These are phyloP conservation scores for Amphimallon solstitiale DNA, from an alignment of 2,888 invertebrate genomes.

Conservation along the genomic window DNA sequence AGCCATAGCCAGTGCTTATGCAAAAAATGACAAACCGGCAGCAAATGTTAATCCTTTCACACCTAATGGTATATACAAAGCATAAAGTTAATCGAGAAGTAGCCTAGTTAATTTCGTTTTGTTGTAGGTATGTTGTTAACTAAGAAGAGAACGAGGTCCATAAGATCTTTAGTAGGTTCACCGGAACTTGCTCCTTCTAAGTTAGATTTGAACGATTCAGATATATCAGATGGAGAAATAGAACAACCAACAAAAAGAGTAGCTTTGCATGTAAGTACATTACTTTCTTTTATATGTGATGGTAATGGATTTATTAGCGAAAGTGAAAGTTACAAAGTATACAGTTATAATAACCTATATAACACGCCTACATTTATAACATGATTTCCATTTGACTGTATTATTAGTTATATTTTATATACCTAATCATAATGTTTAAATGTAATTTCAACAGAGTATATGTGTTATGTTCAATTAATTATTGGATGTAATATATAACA, in stretches of 20 bases:
- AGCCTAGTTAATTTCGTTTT: not conserved
- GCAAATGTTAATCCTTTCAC: conserved; percentile 91
- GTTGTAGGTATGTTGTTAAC: conserved; percentile 71
- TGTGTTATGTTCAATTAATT: no score
- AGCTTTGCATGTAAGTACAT: conserved; percentile 63
- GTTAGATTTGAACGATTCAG: conserved; percentile 56
- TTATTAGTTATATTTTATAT: no score
- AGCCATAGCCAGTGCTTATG: conserved; percentile 60
- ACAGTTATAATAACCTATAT: no score
- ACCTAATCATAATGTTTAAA: no score
- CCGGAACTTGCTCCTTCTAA: conserved; percentile 53
- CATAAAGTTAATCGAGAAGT: conserved; percentile 9
- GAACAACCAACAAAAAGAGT: conserved; percentile 83
- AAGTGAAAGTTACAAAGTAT: no score
- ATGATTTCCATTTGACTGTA: no score
- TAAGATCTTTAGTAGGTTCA: conserved; percentile 64
- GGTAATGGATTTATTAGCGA: no score
- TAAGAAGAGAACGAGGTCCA: conserved; percentile 75
- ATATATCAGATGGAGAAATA: conserved; percentile 65
- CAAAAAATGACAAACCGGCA: conserved; percentile 65
- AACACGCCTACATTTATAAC: no score
- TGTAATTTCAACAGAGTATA: no score
- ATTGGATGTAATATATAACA: no score
- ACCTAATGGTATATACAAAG: conserved; percentile 70
- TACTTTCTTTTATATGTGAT: not conserved